A percentile compares a stretch with the other conserved stretches of the same genome.
These are phyloP conservation scores for Brachionichthys hirsutus DNA, from an alignment of 2,113 vertebrate genomes.

Conservation along the genomic window DNA sequence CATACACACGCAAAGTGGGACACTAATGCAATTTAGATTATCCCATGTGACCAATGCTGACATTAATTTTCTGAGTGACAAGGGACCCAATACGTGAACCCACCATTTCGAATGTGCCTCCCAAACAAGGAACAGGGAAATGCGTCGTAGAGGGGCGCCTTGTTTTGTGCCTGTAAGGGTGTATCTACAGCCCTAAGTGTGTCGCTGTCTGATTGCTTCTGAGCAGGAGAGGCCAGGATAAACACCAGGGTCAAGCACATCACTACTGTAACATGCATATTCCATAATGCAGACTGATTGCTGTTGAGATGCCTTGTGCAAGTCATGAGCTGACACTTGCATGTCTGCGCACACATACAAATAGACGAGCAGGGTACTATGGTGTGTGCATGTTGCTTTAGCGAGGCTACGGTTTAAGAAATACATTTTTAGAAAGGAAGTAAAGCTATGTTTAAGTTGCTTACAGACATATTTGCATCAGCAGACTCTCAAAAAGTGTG, in stretches of 20 bases:
- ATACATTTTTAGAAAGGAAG: no score
- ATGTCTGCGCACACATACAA: no score
- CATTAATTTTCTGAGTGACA: conserved; percentile 72
- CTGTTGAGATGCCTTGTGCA: no score
- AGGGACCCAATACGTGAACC: conserved; percentile 71
- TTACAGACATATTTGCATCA: conserved; percentile 3
- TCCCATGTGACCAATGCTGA: conserved; percentile 68
- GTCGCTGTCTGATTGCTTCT: conserved; percentile 47
- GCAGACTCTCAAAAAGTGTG: conserved; percentile 1
- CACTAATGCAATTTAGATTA: conserved; percentile 78
- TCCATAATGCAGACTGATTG: no score
- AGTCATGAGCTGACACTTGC: no score
- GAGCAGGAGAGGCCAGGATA: conserved; percentile 30
- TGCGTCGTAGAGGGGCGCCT: conserved; percentile 10
- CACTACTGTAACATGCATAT: no score
- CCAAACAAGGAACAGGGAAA: conserved; percentile 26
- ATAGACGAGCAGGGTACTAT: no score
- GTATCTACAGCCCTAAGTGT: conserved; percentile 34
- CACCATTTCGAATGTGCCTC: conserved; percentile 66
- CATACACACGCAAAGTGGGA: conserved; percentile 65
- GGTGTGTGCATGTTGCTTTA: no score
- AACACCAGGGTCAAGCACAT: conserved; percentile 61
- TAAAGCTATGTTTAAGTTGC: no score
- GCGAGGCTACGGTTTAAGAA: no score
- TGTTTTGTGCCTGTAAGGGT: background rate